Evolutionary conservation across 2,888 invertebrate species (phyloP), one percentile per base, ranked within the genome.

Genomic region (Galerucella nymphaeae): DNA sequence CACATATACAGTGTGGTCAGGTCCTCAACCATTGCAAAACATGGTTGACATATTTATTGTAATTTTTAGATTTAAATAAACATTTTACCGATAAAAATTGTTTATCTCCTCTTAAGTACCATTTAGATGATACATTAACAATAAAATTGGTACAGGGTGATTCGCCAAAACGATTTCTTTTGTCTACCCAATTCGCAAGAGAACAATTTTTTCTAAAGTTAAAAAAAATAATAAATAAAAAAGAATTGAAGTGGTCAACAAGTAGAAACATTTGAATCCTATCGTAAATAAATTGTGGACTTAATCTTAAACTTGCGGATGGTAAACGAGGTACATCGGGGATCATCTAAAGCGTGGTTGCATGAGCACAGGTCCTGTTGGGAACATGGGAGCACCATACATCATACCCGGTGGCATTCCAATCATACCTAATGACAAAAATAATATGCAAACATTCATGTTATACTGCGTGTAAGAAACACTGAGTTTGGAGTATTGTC

Each of bases 301-400:
- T 76, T 75, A 78, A 70, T 74, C 80, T 83, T 83, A 85, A 78
- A 85, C 86, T 86, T 86, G 85, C 84, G 86, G 85, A 80, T 86
- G 87, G 84, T 89, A 89, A 83, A 89, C 87, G 83, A 90, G 88
- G 88, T 90, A 89, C 76, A 90, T 87, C 85, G 90, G 90, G 88
- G 92, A 93, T 94, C 94, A 95, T 91, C 95, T 94, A 90, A 91
- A 95, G 88, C 95, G 92, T 80, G 94, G 95, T 88, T 93, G 94
- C 94, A 95, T 93, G 90, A 87, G 80, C 80, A 87, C 84, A 71
- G 84, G 87, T 61, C 86, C 87, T 61, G 85, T 81, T 14, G 86
- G 87, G 77, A 88, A 86, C 85, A 87, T 86, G 10, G 85, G 87
- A 18, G 84, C 84, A 63, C 86, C 87, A 77, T 87, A 87, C 73